These are phyloP conservation scores for Euwallacea similis DNA, from an alignment of 1,140 invertebrate species.

Conservation along the genomic window DNA sequence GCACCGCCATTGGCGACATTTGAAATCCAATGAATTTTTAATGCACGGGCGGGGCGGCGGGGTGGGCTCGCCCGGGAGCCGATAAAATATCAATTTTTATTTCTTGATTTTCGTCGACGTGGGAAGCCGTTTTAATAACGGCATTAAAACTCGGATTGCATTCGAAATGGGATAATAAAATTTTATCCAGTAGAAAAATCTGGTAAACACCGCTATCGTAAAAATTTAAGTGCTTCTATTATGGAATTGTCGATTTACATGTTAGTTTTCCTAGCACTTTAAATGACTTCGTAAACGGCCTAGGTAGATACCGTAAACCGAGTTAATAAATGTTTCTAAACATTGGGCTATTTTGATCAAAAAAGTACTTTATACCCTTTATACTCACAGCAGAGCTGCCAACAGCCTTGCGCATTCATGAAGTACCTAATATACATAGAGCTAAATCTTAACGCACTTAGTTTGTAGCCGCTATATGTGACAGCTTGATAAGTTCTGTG, in stretches of 20 bases:
- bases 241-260: slow-evolving; percentile 34
- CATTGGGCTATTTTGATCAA: background rate
- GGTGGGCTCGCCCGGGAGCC: slow-evolving; percentile 2
- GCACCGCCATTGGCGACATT: slow-evolving; percentile 9
- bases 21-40: slow-evolving; percentile 32
- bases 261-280: slow-evolving; percentile 33
- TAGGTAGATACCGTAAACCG: slow-evolving; percentile 15
- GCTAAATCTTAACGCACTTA: too few species aligned
- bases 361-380: too few species aligned
- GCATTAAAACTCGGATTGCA: slow-evolving; percentile 33
- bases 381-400: too few species aligned
- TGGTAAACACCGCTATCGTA: slow-evolving; percentile 38
- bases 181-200: slow-evolving; percentile 38
- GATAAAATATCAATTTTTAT: slow-evolving; percentile 32
- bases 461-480: too few species aligned
- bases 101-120: slow-evolving; percentile 33
- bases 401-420: too few species aligned
- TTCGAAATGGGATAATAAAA: slow-evolving; percentile 34
- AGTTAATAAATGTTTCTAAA: background rate
- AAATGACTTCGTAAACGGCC: slow-evolving; percentile 22
- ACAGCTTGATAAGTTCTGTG: too few species aligned
- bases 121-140: slow-evolving; percentile 29
- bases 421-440: too few species aligned
- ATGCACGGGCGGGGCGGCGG: slow-evolving; percentile 2
- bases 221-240: slow-evolving; percentile 36